Evolutionary conservation across 2,113 vertebrate species (phyloP).

Genomic region (Aptenodytes forsteri): DNA sequence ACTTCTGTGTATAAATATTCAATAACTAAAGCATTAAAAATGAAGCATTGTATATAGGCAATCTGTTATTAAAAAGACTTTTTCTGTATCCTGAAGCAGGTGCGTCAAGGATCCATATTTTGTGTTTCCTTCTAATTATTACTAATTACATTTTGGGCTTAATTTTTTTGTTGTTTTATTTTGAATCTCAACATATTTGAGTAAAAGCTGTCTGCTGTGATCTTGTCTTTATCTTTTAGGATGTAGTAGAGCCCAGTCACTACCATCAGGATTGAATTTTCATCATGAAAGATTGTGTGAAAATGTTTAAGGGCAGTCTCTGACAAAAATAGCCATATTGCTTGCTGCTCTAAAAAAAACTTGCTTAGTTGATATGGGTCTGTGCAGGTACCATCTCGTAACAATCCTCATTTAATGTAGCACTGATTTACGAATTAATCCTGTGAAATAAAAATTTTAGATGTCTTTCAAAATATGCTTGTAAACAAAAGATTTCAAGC

Average conservation of each 20-base stretch:
- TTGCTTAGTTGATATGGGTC: neutral
- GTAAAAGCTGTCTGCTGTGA: neutral
- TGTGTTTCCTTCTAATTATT: neutral
- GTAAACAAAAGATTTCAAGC: neutral
- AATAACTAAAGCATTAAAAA: neutral
- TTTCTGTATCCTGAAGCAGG: neutral
- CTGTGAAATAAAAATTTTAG: neutral
- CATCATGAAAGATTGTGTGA: neutral
- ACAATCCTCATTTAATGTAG: neutral
- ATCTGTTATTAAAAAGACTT: neutral
- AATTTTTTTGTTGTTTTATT: neutral
- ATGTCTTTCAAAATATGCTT: neutral
- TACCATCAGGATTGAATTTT: neutral
- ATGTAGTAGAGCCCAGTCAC: neutral
- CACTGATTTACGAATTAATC: neutral
- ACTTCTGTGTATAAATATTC: neutral
- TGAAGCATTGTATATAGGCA: neutral
- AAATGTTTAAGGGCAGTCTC: neutral
- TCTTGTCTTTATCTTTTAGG: neutral
- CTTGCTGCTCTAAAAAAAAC: neutral
- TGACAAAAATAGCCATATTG: neutral
- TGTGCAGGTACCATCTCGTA: accelerated
- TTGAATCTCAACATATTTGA: neutral
- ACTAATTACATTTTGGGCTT: neutral
- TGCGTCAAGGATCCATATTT: neutral